Evolutionary conservation across 2,888 invertebrate genomes (phyloP).

Genomic region (Oscheius onirici): DNA sequence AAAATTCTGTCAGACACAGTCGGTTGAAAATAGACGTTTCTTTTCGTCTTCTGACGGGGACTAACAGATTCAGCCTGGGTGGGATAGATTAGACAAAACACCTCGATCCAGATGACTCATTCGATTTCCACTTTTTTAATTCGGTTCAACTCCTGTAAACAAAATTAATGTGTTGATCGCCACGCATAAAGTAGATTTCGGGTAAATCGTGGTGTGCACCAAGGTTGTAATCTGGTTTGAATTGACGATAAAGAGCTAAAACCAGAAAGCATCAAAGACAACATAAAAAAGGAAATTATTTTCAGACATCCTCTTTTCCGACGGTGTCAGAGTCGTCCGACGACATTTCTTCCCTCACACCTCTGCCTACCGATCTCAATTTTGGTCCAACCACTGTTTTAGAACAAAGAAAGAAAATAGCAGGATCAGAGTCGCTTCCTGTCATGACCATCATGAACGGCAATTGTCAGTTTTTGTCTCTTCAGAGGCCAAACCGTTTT

Average conservation of each 20-base stretch:
- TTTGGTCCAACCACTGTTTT: constrained; percentile 27
- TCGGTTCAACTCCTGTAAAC: background rate
- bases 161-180: background rate
- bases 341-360: constrained; percentile 52
- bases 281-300: background rate
- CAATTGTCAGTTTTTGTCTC: background rate
- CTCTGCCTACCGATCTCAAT: constrained; percentile 45
- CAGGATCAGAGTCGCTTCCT: constrained; percentile 51
- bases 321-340: constrained; percentile 61
- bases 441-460: constrained; percentile 36
- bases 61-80: background rate
- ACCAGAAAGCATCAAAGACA: background rate
- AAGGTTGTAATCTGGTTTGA: background rate
- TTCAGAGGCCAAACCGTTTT: background rate
- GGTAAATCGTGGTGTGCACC: background rate
- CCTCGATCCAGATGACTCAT: background rate
- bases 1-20: constrained; percentile 20
- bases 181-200: background rate
- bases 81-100: constrained; percentile 3
- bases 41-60: background rate
- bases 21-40: constrained; percentile 17
- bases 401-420: constrained; percentile 32
- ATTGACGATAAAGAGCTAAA: background rate
- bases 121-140: background rate
- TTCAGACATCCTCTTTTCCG: constrained; percentile 69